Conservation (phyloP, 1,140 invertebrate genomes). For the Lasaia peninsularis region DNA sequence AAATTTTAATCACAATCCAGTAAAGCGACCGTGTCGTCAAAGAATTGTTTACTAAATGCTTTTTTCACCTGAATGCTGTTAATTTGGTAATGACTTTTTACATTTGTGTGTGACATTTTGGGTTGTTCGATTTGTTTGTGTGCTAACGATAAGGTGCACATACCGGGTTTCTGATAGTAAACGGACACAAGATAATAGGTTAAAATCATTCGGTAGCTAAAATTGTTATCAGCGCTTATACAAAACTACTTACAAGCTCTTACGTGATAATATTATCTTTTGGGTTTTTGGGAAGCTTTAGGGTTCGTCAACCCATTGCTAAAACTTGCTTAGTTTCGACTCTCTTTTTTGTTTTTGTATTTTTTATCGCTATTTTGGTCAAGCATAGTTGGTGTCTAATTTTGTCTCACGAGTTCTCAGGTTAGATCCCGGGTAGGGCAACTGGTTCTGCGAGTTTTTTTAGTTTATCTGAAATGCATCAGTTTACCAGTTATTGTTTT, state of each 20-base stretch:
- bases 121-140: slow-evolving; percentile 51
- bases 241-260: slow-evolving; percentile 17
- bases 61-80: slow-evolving; percentile 69
- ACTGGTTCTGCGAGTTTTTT: too few relatives aligned
- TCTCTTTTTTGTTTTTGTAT: too few relatives aligned
- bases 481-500: too few relatives aligned
- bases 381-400: too few relatives aligned
- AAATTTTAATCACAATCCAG: slow-evolving; percentile 38
- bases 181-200: slow-evolving; percentile 55
- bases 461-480: too few relatives aligned
- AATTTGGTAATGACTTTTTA: slow-evolving; percentile 73
- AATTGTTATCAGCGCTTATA: slow-evolving; percentile 50
- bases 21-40: slow-evolving; percentile 51
- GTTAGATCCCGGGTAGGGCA: too few relatives aligned
- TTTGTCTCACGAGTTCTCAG: too few relatives aligned
- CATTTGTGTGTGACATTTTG: slow-evolving; percentile 58
- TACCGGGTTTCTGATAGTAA: slow-evolving; percentile 65
- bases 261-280: slow-evolving; percentile 2
- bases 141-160: slow-evolving; percentile 63
- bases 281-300: neutral
- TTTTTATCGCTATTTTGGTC: too few relatives aligned
- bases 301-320: neutral
- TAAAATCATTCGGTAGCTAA: slow-evolving; percentile 68
- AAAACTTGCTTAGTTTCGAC: too few relatives aligned
- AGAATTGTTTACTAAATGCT: slow-evolving; percentile 73